Base-by-base conservation (phyloP, 2,888 invertebrate species). In the Lasiommata megera region DNA sequence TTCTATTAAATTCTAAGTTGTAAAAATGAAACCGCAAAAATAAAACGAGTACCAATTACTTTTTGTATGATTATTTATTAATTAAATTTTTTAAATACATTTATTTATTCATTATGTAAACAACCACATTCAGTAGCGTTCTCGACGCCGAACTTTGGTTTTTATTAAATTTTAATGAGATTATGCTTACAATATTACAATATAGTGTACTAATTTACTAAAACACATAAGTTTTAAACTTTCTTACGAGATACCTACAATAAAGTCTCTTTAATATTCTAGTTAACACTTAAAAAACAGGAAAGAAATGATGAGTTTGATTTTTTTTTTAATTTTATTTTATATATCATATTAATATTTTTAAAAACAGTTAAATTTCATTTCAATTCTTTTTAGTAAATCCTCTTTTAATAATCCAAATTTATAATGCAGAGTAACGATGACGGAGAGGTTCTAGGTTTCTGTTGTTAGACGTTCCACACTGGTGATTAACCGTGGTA, bases 11-110 rank as follows among this genome's bases (percentile, higher is more conserved):
- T 40, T 5, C 9, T 18, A 17, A 11, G 3, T 8, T 40, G 9
- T 11, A 18, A 40, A 40, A 14, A 17, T 11, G 6, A 7, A 0
- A 34, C 23, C 23, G 5, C 2, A 3, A 34, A 58, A 56, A 41
- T 46, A 54, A 60, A 38, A 52, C 47, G 16, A 44, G 28, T 8
- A 6, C 50, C 1, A 51, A 34, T 40, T 38, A 41, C 46, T 48
- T 61, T 73, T 70, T 74, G 69, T 84, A 81, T 74, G 77, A 80
- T 84, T 79, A 84, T 85, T 87, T 85, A 86, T 84, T 84, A 74
- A 68, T 78, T 77, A 55, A 63, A 23, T 23, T 63, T 70, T 67
- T 67, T 65, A 68, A 68, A 74, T 72, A 72, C 68, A 66, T 73
- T 67, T 70, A 69, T 23, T 64, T 63, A 51, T 41, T 50, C 50